These are phyloP conservation scores for Carassius carassius DNA, from an alignment of 2,113 vertebrate genomes.

Conservation along the genomic window DNA sequence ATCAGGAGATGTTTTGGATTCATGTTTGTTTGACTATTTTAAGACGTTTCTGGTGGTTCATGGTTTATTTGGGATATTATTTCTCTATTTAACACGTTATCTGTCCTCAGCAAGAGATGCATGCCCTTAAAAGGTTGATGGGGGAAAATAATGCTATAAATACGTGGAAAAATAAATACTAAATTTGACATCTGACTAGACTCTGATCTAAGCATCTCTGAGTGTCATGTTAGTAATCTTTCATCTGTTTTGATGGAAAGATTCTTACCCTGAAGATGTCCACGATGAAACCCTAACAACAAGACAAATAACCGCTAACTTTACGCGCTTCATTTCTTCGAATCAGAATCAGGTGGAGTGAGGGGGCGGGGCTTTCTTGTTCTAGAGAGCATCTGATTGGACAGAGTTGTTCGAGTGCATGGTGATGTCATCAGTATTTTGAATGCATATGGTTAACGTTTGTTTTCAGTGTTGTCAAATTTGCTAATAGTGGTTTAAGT, in stretches of 20 bases:
- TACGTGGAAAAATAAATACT: not conserved
- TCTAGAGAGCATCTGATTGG: not conserved
- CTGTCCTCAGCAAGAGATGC: not conserved
- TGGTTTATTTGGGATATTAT: not conserved
- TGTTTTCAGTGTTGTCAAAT: not conserved
- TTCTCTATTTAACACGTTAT: not conserved
- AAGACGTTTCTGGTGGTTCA: not conserved
- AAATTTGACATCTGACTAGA: too few relatives aligned
- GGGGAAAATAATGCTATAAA: not conserved
- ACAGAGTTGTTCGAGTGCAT: not conserved
- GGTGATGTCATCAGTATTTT: not conserved
- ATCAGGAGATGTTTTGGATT: not conserved
- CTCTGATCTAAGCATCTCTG: not conserved
- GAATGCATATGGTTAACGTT: not conserved
- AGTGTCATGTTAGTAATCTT: not conserved
- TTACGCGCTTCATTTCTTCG: too few relatives aligned
- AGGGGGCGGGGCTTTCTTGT: not conserved
- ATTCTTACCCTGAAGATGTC: not conserved
- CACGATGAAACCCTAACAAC: not conserved
- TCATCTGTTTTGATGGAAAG: not conserved
- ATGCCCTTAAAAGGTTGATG: not conserved
- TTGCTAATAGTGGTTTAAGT: too few relatives aligned
- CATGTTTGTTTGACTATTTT: not conserved
- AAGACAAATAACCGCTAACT: not conserved
- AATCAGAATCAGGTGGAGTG: not conserved